phyloP scores from a whole-genome alignment of 2,888 invertebrate species.

The Brachylomia viminalis region DNA sequence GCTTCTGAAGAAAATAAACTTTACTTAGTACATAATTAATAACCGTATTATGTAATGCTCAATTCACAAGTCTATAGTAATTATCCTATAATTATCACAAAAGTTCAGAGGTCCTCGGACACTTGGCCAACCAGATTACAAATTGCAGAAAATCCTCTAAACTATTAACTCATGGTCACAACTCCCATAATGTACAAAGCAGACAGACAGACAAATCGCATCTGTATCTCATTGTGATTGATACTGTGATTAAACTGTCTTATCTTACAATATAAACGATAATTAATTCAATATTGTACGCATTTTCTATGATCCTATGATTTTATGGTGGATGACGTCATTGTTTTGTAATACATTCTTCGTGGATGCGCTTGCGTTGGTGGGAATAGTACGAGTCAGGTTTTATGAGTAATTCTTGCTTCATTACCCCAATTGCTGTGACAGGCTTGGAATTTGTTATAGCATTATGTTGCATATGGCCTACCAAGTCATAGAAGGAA shows the following conservation, averaged over 20 bases:
- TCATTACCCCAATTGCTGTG: neutral
- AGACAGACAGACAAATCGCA: constrained; percentile 66
- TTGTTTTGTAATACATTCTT: constrained; percentile 36
- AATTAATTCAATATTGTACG: constrained; percentile 61
- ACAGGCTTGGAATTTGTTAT: no score
- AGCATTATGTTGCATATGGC: no score
- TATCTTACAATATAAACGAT: constrained; percentile 54
- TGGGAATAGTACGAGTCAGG: neutral
- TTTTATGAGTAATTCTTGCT: neutral
- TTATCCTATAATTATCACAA: constrained; percentile 12
- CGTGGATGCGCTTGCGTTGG: constrained; percentile 39
- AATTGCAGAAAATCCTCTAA: constrained; percentile 20
- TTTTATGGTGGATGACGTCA: constrained; percentile 46
- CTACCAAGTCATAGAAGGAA: no score
- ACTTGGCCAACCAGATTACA: neutral
- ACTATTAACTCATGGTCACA: constrained; percentile 30
- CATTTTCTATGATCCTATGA: constrained; percentile 37
- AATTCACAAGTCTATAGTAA: neutral
- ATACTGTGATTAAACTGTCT: constrained; percentile 64
- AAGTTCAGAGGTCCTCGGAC: constrained; percentile 23
- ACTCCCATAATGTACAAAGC: constrained; percentile 47
- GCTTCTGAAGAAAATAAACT: neutral
- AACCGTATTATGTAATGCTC: neutral
- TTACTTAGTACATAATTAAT: neutral
- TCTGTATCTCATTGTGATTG: constrained; percentile 63